These are phyloP conservation scores for Peucedramus taeniatus DNA, from an alignment of 2,113 vertebrate species.

Conservation along the genomic window DNA sequence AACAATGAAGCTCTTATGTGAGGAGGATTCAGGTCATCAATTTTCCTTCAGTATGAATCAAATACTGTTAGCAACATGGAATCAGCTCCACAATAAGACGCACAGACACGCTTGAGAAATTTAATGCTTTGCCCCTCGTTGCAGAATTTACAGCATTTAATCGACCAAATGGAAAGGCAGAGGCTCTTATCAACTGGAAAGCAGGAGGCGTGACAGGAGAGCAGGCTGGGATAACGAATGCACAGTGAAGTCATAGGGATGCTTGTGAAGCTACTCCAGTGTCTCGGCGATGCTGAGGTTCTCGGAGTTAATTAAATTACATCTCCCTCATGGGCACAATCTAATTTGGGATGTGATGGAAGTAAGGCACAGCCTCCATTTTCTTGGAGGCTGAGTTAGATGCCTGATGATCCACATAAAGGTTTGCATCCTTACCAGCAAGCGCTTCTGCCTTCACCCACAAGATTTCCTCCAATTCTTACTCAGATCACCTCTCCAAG, in stretches of 20 bases:
- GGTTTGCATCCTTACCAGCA: background rate
- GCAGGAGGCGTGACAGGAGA: conserved; percentile 21
- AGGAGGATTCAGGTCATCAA: conserved; percentile 56
- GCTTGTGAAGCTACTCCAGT: conserved; percentile 16
- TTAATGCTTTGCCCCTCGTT: conserved; percentile 9
- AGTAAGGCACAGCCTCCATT: background rate
- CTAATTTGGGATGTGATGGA: conserved; percentile 11
- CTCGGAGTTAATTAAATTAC: conserved; percentile 15
- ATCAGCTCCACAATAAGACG: background rate
- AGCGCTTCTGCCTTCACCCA: background rate
- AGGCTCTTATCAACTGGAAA: conserved; percentile 63
- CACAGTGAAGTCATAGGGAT: conserved; percentile 64
- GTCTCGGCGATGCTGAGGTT: background rate
- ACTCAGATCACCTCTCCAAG: background rate
- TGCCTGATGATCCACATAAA: background rate
- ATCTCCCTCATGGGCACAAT: background rate
- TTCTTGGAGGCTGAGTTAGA: background rate
- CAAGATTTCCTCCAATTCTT: background rate
- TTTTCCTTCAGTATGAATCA: conserved; percentile 56
- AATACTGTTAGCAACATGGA: conserved; percentile 42
- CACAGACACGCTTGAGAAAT: background rate
- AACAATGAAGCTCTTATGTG: conserved; percentile 28
- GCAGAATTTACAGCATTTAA: conserved; percentile 70
- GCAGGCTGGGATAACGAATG: conserved; percentile 61
- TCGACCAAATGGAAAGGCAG: conserved; percentile 63